phyloP scores from a whole-genome alignment of 2,888 invertebrate genomes.

The Eremobia ochroleuca region DNA sequence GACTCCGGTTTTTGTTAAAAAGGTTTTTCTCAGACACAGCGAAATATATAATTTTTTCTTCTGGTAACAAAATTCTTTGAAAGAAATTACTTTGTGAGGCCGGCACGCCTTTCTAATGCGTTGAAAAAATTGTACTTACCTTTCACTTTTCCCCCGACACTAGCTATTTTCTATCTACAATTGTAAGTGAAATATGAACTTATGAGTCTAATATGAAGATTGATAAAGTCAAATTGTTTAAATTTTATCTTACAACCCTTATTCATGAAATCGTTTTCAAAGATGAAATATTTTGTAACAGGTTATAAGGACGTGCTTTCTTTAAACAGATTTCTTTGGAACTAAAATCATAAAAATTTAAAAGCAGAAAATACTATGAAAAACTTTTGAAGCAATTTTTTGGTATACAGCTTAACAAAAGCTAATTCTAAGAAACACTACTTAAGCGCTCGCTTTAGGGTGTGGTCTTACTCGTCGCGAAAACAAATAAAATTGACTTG shows the following conservation, averaged over 20 bases:
- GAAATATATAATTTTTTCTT: slow-evolving; percentile 57
- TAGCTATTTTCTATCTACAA: slow-evolving; percentile 2
- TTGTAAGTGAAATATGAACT: slow-evolving; percentile 26
- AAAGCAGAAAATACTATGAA: slow-evolving; percentile 23
- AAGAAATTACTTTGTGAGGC: slow-evolving; percentile 45
- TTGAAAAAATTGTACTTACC: slow-evolving; percentile 26
- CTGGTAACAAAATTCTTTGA: slow-evolving; percentile 47
- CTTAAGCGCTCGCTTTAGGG: slow-evolving; percentile 45
- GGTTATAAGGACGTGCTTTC: slow-evolving; percentile 7
- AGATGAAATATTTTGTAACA: slow-evolving; percentile 10
- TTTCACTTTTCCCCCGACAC: slow-evolving; percentile 15
- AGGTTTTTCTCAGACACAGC: slow-evolving; percentile 59
- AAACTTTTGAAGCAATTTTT: slow-evolving; percentile 45
- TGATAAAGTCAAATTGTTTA: slow-evolving; percentile 12
- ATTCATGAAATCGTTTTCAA: background rate
- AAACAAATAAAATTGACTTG: background rate
- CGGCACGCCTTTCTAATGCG: slow-evolving; percentile 29
- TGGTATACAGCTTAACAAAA: slow-evolving; percentile 50
- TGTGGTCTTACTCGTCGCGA: background rate
- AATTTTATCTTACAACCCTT: slow-evolving; percentile 4
- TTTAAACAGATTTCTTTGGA: slow-evolving; percentile 4
- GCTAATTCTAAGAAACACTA: slow-evolving; percentile 60
- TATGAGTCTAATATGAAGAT: slow-evolving; percentile 28
- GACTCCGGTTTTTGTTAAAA: slow-evolving; percentile 57
- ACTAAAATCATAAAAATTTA: slow-evolving; percentile 27